Percentiles rank a stretch among this genome's conserved stretches.
These are phyloP conservation scores for Xestia rhomboidea DNA, from an alignment of 2,888 invertebrate genomes.

Conservation along the genomic window DNA sequence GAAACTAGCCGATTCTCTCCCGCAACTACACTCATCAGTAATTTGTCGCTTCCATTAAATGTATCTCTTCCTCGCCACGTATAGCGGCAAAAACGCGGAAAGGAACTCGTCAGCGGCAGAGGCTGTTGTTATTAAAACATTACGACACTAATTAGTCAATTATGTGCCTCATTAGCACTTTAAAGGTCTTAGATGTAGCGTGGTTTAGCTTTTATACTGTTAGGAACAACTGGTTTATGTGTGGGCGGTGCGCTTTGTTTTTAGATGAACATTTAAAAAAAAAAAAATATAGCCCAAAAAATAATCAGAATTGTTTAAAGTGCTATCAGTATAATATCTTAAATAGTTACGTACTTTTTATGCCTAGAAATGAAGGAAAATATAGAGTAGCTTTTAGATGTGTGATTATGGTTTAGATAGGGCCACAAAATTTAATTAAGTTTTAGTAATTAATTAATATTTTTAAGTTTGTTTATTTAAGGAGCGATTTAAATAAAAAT, in stretches of 20 bases:
- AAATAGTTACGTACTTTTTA: too few species aligned
- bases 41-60: conserved; percentile 19
- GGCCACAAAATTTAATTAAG: too few species aligned
- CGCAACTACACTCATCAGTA: not conserved
- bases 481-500: too few species aligned
- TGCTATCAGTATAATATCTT: too few species aligned
- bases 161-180: conserved; percentile 48
- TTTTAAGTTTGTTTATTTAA: too few species aligned
- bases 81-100: conserved; percentile 56
- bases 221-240: not conserved
- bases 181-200: conserved; percentile 40
- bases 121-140: conserved; percentile 58
- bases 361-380: too few species aligned
- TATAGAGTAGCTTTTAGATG: too few species aligned
- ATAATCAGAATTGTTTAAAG: not conserved
- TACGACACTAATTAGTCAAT: conserved; percentile 54
- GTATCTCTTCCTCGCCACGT: conserved; percentile 20
- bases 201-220: conserved; percentile 1
- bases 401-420: too few species aligned
- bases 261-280: too few species aligned
- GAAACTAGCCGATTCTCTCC: too few species aligned
- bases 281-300: too few species aligned
- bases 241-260: conserved; percentile 13
- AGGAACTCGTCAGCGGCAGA: conserved; percentile 30
- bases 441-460: too few species aligned